Percentiles rank a stretch among this genome's conserved stretches.
These are phyloP conservation scores for Cyclina sinensis DNA, from an alignment of 1,140 invertebrate species.

Conservation along the genomic window DNA sequence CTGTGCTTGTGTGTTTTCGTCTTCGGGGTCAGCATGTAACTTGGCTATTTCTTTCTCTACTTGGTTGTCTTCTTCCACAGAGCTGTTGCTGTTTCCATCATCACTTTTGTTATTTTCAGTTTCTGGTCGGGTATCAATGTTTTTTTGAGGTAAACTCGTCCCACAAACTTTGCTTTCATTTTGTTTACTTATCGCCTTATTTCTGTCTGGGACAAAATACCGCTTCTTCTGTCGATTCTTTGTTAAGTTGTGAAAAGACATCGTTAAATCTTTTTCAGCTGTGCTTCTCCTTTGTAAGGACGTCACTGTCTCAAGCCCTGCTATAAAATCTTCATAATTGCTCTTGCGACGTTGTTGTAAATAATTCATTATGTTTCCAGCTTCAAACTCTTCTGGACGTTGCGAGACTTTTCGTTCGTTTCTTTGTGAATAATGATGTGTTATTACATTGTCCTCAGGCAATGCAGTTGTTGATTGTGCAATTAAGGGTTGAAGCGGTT, in stretches of 20 bases:
- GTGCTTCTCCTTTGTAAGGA: neutral
- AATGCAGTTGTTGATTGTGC: too few species aligned
- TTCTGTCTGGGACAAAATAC: neutral
- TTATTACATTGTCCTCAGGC: too few species aligned
- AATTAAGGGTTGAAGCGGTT: neutral
- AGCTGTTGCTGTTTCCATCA: neutral
- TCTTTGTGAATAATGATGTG: neutral
- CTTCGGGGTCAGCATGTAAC: too few species aligned
- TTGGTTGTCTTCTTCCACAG: neutral
- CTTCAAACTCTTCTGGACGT: neutral
- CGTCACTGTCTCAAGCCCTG: neutral
- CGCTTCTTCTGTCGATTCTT: neutral
- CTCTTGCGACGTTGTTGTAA: neutral
- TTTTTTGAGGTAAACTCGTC: neutral
- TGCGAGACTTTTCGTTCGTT: too few species aligned
- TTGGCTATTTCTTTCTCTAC: too few species aligned
- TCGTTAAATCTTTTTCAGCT: neutral
- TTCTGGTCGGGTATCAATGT: neutral
- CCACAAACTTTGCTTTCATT: too few species aligned
- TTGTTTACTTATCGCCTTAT: neutral
- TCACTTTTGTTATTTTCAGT: neutral
- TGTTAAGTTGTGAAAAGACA: neutral
- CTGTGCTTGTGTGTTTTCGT: neutral
- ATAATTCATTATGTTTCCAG: neutral
- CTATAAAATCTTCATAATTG: constrained; percentile 8